Conservation (phyloP, 2,113 vertebrate genomes). For the Syngnathoides biaculeatus region DNA sequence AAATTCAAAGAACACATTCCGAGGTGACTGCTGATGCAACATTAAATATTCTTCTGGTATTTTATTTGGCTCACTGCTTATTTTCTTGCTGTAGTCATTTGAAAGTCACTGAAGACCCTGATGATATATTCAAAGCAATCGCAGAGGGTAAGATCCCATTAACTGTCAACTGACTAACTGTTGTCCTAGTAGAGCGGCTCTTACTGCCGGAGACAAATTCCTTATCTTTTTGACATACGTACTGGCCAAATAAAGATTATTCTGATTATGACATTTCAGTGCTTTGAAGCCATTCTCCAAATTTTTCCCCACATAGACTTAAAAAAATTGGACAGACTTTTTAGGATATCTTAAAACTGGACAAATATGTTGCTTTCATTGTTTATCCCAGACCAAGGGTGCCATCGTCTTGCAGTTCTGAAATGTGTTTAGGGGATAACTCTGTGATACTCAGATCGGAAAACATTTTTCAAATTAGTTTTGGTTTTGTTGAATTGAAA, state of each 20-base stretch:
- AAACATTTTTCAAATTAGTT: no score
- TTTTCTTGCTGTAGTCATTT: conserved; percentile 51
- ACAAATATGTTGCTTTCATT: neutral
- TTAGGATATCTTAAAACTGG: neutral
- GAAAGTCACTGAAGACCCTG: conserved; percentile 68
- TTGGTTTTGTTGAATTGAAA: no score
- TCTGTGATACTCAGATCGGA: no score
- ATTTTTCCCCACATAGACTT: neutral
- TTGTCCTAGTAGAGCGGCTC: no score
- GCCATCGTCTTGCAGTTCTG: neutral
- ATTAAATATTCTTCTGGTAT: neutral
- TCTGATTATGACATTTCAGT: neutral
- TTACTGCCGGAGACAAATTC: no score
- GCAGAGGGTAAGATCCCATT: conserved; percentile 75
- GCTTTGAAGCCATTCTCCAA: neutral
- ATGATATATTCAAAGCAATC: conserved; percentile 84
- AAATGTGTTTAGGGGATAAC: neutral
- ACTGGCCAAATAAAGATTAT: no score
- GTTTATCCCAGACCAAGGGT: neutral
- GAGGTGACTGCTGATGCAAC: conserved; percentile 38
- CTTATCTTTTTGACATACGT: no score
- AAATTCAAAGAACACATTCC: conserved; percentile 64
- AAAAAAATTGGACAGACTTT: neutral
- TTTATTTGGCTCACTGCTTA: conserved; percentile 2
- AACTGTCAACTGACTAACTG: no score